phyloP scores from a whole-genome alignment of 23 tunicate genomes.

The Clavelina lepadiformis region DNA sequence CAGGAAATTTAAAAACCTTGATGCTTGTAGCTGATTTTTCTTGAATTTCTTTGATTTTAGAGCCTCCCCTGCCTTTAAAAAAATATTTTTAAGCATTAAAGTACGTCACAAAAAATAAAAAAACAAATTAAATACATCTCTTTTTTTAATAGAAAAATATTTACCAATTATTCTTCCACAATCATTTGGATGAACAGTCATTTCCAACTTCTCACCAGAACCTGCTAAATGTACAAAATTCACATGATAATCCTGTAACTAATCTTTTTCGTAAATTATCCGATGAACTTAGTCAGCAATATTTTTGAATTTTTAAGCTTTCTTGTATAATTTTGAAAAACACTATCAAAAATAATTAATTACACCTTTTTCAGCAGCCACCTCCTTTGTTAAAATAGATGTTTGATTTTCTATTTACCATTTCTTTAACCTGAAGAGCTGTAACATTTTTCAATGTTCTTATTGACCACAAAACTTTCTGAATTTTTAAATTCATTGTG shows the following conservation, averaged over 20 bases:
- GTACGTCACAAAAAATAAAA: neutral
- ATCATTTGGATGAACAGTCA: slow-evolving; percentile 24
- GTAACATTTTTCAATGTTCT: too few relatives aligned
- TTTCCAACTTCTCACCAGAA: slow-evolving; percentile 8
- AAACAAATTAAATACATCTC: neutral
- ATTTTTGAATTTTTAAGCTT: neutral
- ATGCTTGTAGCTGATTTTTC: slow-evolving; percentile 60
- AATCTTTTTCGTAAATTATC: slow-evolving; percentile 6
- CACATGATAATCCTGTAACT: too few relatives aligned
- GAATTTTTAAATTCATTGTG: too few relatives aligned
- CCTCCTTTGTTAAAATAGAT: too few relatives aligned
- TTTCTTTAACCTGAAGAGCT: too few relatives aligned
- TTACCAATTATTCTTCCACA: slow-evolving; percentile 64
- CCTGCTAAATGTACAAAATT: neutral
- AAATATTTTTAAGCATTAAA: neutral
- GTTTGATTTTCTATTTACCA: too few relatives aligned
- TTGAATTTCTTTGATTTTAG: slow-evolving; percentile 64
- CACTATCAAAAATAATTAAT: too few relatives aligned
- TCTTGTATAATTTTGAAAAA: too few relatives aligned
- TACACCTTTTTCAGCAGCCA: too few relatives aligned
- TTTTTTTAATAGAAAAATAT: neutral
- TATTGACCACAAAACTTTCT: too few relatives aligned
- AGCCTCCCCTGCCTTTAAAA: slow-evolving; percentile 59
- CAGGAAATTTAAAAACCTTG: slow-evolving; percentile 14
- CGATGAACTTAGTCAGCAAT: too few relatives aligned